These are phyloP conservation scores for Acropternis orthonyx DNA, from an alignment of 2,797 vertebrate genomes.

Conservation along the genomic window DNA sequence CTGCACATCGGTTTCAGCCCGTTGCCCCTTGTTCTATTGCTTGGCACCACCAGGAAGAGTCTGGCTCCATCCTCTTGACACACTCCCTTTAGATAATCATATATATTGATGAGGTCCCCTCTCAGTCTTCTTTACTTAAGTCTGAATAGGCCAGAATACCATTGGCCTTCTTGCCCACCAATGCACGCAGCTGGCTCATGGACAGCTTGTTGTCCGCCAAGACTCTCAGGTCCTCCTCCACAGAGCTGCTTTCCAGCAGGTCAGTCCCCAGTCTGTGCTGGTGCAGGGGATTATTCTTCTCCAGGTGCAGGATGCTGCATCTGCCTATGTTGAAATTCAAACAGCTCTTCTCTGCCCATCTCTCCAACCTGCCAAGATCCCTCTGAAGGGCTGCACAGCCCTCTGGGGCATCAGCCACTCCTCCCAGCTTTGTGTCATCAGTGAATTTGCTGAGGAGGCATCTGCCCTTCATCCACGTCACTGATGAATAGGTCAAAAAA, in stretches of 20 bases:
- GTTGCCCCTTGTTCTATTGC: background rate
- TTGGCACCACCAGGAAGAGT: background rate
- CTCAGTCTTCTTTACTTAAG: background rate
- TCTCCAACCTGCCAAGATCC: rapidly evolving
- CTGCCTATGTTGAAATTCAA: background rate
- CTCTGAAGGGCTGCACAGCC: background rate
- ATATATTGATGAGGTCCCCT: too few relatives aligned
- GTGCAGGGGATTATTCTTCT: rapidly evolving
- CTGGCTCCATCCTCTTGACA: background rate
- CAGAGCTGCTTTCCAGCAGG: background rate
- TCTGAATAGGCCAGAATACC: background rate
- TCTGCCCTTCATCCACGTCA: background rate
- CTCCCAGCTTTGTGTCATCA: background rate
- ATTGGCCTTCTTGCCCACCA: background rate
- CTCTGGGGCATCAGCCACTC: rapidly evolving
- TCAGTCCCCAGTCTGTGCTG: background rate
- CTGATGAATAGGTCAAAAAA: background rate
- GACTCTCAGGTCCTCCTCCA: rapidly evolving
- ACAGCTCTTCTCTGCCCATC: background rate
- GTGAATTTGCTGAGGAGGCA: too few relatives aligned
- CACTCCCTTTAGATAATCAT: background rate
- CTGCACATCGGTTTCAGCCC: background rate
- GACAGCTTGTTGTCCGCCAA: background rate
- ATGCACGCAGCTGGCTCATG: background rate
- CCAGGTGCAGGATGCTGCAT: rapidly evolving